phyloP scores from a whole-genome alignment of 2,113 vertebrate genomes.

The Saguinus imperator region DNA sequence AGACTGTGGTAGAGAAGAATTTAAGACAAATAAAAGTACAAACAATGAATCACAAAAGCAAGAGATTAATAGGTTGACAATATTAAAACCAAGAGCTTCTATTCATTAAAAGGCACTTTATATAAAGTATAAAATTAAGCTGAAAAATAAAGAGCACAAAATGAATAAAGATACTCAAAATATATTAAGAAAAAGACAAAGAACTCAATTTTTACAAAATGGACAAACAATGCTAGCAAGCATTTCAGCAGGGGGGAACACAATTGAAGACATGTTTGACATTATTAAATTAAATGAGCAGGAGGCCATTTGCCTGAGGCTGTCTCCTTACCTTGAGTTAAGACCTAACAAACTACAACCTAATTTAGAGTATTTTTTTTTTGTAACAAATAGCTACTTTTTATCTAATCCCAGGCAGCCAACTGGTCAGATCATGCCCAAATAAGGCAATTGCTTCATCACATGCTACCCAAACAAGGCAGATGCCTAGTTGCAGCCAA shows the following conservation, averaged over 20 bases:
- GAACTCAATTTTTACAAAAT: background rate
- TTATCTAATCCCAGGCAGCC: background rate
- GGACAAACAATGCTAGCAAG: background rate
- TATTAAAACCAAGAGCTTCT: slow-evolving; percentile 13
- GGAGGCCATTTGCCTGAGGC: background rate
- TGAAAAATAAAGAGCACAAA: background rate
- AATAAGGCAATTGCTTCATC: background rate
- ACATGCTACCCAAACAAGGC: background rate
- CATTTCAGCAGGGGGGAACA: background rate
- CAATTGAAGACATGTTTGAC: background rate
- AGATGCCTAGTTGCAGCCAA: background rate
- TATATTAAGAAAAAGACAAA: background rate
- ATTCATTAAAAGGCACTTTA: background rate
- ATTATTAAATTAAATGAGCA: background rate
- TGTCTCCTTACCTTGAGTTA: background rate
- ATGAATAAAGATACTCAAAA: background rate
- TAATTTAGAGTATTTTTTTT: background rate
- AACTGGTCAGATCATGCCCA: background rate
- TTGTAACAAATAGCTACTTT: background rate
- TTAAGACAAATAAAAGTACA: background rate
- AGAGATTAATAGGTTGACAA: background rate
- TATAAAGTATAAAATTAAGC: background rate
- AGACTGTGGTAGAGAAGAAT: background rate
- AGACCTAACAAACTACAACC: background rate
- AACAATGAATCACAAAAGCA: background rate